Base-by-base conservation (phyloP, 2,113 vertebrate species). In the Ahaetulla prasina region DNA sequence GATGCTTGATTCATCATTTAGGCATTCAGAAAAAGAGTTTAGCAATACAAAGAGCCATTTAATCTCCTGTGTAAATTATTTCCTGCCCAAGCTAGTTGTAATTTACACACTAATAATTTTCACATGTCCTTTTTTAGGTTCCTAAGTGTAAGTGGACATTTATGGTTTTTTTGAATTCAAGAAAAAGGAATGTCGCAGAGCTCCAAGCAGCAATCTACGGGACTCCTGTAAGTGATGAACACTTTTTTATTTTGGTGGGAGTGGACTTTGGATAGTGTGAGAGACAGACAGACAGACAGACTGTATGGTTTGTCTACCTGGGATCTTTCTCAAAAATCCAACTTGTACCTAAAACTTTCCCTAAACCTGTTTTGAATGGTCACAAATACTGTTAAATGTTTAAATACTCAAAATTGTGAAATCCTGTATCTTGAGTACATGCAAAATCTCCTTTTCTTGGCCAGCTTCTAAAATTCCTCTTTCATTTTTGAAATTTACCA, bases 121-220 rank as follows among this genome's bases (percentile, higher is more conserved):
- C 0, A 30, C 35, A 89, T 43, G 35, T 60, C 87, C 85, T 25
- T 68, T 93, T 0, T 0, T 93, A 96, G 95, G 52, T 52, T 27
- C 12, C 30, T n/a, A 12, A 53, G 39, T 2, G 23, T 22, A 3
- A 84, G 60, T 43, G 0, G 45, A 27, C 6, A 5, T n/a, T 5
- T 52, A 45, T 1, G 12, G 30, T 47, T 43, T 22, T 20, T 25
- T 9, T 55, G 6, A 80, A 80, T 80, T 27, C n/a, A 39, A 45
- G 22, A 27, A 25, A 6, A 89, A 53, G 93, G 92, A 94, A 98
- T 98, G 98, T 97, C 98, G 57, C 97, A 98, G 93, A 94, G 96
- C 45, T 49, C 96, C 91, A 97, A 95, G 95, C 97, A 97, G 95
- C 96, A 94, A 11, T 89, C 95, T 0, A 39, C 96, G 0, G 94